Evolutionary conservation across 2,797 vertebrate genomes (phyloP).

Genomic region (Siniperca obscura): DNA sequence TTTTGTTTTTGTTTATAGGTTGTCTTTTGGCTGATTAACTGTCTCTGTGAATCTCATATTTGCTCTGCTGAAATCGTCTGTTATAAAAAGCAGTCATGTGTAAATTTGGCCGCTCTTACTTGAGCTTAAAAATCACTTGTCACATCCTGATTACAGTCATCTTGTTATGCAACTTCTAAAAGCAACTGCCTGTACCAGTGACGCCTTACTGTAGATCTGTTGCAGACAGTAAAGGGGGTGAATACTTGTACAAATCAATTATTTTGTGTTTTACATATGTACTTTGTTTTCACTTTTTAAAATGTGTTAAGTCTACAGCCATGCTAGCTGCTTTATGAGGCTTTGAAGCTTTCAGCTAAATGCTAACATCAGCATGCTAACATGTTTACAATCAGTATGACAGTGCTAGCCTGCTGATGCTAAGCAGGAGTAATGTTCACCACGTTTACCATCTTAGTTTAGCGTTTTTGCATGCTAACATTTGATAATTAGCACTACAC

Average conservation of each 20-base stretch:
- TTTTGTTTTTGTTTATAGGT: not conserved
- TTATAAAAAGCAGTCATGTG: not conserved
- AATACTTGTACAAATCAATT: not conserved
- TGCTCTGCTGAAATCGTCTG: not conserved
- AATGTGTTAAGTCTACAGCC: not conserved
- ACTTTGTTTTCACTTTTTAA: not conserved
- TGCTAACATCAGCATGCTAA: not conserved
- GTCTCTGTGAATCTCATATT: not conserved
- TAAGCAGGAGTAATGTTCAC: not conserved
- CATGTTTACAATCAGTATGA: not conserved
- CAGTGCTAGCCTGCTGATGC: not conserved
- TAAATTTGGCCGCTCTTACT: not conserved
- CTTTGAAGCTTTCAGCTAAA: not conserved
- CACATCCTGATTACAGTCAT: slow-evolving; percentile 16
- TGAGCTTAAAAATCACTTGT: not conserved
- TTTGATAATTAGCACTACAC: not conserved
- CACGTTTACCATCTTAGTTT: not conserved
- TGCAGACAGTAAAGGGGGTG: not conserved
- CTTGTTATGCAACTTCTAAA: slow-evolving; percentile 30
- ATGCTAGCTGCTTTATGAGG: not conserved
- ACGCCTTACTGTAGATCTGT: not conserved
- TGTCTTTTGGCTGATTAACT: not conserved
- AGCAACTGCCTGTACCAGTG: not conserved
- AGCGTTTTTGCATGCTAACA: not conserved
- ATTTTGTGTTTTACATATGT: not conserved